phyloP scores from a whole-genome alignment of 2,113 vertebrate species.

The Hemicordylus capensis region DNA sequence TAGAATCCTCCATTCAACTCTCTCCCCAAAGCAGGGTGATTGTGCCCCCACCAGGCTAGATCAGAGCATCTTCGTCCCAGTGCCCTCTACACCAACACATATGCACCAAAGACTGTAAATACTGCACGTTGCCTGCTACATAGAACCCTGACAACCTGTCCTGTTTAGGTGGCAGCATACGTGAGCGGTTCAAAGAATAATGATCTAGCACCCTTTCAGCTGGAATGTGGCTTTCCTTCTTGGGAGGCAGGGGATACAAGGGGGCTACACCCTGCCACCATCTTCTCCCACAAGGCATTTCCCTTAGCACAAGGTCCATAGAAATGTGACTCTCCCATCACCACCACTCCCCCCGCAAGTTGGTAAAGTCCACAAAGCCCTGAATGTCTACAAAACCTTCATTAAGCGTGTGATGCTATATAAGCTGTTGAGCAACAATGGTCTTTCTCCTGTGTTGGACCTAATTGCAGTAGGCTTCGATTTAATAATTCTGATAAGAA shows the following conservation, averaged over 20 bases:
- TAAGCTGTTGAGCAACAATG: neutral
- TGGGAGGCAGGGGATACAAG: slow-evolving; percentile 16
- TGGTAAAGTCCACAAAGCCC: neutral
- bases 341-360: neutral
- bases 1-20: slow-evolving; percentile 1
- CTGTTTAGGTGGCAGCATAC: neutral
- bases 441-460: neutral
- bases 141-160: slow-evolving; percentile 7
- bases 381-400: neutral
- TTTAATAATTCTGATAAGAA: too few relatives aligned
- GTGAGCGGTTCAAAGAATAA: slow-evolving; percentile 32
- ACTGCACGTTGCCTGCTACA: slow-evolving; percentile 54
- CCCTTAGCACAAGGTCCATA: neutral
- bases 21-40: neutral
- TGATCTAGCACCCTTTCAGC: neutral
- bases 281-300: neutral
- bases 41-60: neutral
- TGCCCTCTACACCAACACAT: slow-evolving; percentile 14
- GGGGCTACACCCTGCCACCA: neutral
- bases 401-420: neutral
- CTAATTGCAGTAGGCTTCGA: too few relatives aligned
- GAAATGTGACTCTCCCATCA: neutral
- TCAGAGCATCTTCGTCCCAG: neutral
- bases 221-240: neutral
- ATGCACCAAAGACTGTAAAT: slow-evolving; percentile 68